phyloP scores from a whole-genome alignment of 2,797 vertebrate genomes.

The Phalanger gymnotis region DNA sequence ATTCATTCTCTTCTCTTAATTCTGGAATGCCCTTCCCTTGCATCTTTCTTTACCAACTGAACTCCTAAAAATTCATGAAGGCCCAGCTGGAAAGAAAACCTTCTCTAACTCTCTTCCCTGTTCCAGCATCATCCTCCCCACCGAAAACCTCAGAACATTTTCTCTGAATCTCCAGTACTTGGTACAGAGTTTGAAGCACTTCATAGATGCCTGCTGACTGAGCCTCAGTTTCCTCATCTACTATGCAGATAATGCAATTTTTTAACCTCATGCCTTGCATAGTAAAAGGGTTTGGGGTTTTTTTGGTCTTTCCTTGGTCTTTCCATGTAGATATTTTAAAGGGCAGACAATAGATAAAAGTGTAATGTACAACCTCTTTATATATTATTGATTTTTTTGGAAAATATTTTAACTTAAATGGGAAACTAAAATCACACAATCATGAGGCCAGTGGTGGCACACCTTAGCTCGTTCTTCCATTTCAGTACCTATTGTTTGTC shows the following conservation, averaged over 20 bases:
- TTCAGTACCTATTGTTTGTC: slow-evolving; percentile 92
- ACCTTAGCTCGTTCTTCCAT: slow-evolving; percentile 78
- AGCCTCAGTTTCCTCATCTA: background rate
- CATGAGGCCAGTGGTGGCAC: slow-evolving; percentile 78
- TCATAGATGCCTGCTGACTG: background rate
- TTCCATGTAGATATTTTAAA: slow-evolving; percentile 88
- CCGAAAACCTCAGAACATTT: background rate
- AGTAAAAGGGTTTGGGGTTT: slow-evolving; percentile 77
- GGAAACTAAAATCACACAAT: slow-evolving; percentile 74
- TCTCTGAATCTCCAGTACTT: background rate
- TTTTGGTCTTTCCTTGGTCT: slow-evolving; percentile 85
- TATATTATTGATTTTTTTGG: slow-evolving; percentile 80
- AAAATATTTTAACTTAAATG: slow-evolving; percentile 76
- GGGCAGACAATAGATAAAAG: slow-evolving; percentile 87
- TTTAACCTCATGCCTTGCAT: slow-evolving; percentile 81
- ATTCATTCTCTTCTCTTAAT: background rate
- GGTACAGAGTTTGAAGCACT: background rate
- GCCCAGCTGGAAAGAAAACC: background rate
- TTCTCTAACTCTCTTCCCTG: background rate
- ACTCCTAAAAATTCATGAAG: background rate
- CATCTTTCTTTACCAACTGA: background rate
- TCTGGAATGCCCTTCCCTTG: background rate
- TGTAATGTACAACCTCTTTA: slow-evolving; percentile 82
- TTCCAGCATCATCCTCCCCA: background rate
- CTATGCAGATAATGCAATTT: slow-evolving; percentile 52